Evolutionary conservation across 1,140 invertebrate species (phyloP).

Genomic region (Neotoxoptera formosana): DNA sequence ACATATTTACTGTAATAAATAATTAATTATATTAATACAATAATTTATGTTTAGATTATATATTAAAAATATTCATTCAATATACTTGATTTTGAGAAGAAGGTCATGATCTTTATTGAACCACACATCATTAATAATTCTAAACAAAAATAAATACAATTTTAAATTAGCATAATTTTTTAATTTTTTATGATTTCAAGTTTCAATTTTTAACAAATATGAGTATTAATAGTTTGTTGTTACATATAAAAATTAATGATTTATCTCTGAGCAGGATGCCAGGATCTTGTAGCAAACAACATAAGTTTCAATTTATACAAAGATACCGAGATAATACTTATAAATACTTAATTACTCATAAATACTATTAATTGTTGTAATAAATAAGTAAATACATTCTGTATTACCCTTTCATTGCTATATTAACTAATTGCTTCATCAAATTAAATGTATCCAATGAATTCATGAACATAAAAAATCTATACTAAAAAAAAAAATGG

Average conservation of each 20-base stretch:
- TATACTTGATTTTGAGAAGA: slow-evolving; percentile 78
- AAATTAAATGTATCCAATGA: slow-evolving; percentile 87
- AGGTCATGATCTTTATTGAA: slow-evolving; percentile 87
- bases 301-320: not conserved
- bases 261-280: not conserved
- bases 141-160: slow-evolving; percentile 61
- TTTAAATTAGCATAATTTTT: not conserved
- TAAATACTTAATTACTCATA: not conserved
- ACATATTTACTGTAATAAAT: slow-evolving; percentile 75
- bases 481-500: slow-evolving; percentile 70
- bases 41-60: not conserved
- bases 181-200: not conserved
- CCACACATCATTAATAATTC: slow-evolving; percentile 82
- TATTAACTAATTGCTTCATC: slow-evolving; percentile 95
- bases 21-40: slow-evolving; percentile 51
- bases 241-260: not conserved
- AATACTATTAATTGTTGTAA: not conserved
- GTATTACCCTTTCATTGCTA: slow-evolving; percentile 91
- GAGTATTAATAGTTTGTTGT: not conserved
- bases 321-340: not conserved
- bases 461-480: slow-evolving; percentile 90
- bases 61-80: not conserved
- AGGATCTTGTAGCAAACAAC: not conserved
- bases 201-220: no score
- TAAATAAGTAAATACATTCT: not conserved